Evolutionary conservation across 1,140 invertebrate species (phyloP).

Genomic region (Prorops nasuta): DNA sequence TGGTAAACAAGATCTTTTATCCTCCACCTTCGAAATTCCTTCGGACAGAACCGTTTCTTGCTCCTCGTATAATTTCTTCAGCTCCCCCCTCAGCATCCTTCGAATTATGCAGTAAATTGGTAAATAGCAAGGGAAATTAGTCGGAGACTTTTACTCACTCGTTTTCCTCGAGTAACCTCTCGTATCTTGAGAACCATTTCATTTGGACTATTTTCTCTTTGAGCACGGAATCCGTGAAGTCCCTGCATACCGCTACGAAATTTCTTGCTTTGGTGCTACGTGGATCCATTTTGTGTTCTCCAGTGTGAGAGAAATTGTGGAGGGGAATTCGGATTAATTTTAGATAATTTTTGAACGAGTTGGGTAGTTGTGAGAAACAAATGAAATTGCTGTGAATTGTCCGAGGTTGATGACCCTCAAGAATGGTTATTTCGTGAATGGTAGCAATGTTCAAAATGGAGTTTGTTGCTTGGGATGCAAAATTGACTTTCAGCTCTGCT

Average conservation of each 20-base stretch:
- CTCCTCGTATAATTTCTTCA: conserved; percentile 23
- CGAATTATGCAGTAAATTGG: no score
- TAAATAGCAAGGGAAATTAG: no score
- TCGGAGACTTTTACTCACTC: conserved; percentile 25
- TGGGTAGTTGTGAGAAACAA: conserved; percentile 26
- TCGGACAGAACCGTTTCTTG: neutral
- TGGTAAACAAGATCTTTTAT: conserved; percentile 29
- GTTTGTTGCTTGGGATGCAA: no score
- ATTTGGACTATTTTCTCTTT: conserved; percentile 23
- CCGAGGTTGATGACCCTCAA: no score
- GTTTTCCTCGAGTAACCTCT: conserved; percentile 33
- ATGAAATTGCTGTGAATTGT: conserved; percentile 33
- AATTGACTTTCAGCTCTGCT: conserved; percentile 17
- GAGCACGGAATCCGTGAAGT: conserved; percentile 19
- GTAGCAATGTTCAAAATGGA: no score
- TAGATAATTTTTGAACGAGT: no score
- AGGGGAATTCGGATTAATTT: no score
- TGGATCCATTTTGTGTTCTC: conserved; percentile 22
- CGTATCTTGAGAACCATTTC: conserved; percentile 30
- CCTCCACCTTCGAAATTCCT: conserved; percentile 3
- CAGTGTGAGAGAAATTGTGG: no score
- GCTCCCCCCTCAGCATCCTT: conserved; percentile 21
- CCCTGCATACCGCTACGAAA: conserved; percentile 22
- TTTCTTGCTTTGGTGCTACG: conserved; percentile 23
- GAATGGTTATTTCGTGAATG: no score